A percentile compares a stretch with the other conserved stretches of the same genome.
phyloP scores from a whole-genome alignment of 2,888 invertebrate genomes.

The Branchellion lobata region DNA sequence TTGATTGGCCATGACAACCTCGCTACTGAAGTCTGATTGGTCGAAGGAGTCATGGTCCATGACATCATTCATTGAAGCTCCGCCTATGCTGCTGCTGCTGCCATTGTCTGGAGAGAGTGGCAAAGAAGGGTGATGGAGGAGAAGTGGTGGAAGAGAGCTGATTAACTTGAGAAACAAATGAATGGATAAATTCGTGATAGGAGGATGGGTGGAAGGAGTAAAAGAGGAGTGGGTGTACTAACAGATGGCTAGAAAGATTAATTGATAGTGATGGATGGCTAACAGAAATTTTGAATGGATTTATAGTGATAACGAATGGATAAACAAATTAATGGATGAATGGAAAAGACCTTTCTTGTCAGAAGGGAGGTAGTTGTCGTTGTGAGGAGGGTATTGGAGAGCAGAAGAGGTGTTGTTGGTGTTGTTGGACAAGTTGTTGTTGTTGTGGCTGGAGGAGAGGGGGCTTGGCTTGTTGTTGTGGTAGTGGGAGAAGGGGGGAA shows the following conservation, averaged over 20 bases:
- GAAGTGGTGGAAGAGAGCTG: no score
- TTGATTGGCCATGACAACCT: constrained; percentile 25
- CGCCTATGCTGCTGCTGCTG: neutral
- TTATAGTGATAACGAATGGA: no score
- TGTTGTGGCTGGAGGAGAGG: neutral
- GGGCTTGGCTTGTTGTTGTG: neutral
- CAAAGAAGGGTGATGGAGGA: no score
- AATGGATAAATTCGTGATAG: neutral
- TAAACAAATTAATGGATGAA: no score
- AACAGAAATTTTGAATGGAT: no score
- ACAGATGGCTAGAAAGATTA: no score
- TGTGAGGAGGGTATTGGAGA: no score
- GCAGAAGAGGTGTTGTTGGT: constrained; percentile 49
- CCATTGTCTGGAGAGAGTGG: neutral
- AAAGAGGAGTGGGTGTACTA: neutral
- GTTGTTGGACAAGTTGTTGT: neutral
- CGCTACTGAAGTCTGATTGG: constrained; percentile 16
- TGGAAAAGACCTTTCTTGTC: no score
- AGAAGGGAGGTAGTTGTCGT: no score
- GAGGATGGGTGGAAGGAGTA: neutral
- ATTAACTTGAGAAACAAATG: neutral
- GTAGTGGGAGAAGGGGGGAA: constrained; percentile 48
- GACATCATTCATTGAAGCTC: neutral
- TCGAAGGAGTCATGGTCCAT: neutral
- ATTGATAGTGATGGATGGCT: no score